Evolutionary conservation across 2,113 vertebrate species (phyloP).

Genomic region (Barbus barbus): DNA sequence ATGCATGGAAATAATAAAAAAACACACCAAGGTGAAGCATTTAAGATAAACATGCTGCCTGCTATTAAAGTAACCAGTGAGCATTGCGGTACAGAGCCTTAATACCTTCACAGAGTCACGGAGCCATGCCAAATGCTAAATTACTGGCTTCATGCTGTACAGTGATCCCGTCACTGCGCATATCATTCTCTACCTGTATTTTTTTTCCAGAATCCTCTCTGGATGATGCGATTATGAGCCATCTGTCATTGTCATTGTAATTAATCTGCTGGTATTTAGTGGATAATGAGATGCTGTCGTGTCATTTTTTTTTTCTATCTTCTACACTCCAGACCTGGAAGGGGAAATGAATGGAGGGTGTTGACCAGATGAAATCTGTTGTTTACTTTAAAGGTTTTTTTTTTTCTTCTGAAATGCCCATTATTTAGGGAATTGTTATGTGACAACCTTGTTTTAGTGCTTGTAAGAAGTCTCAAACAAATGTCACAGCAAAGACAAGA

Average conservation of each 20-base stretch:
- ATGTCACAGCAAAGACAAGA: slow-evolving; percentile 5
- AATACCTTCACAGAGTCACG: slow-evolving; percentile 20
- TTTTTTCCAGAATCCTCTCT: slow-evolving; percentile 60
- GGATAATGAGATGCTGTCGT: slow-evolving; percentile 76
- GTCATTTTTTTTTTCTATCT: slow-evolving; percentile 57
- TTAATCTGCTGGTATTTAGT: slow-evolving; percentile 79
- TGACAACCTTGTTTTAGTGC: slow-evolving; percentile 22
- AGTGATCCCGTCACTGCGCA: background rate
- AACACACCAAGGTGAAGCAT: background rate
- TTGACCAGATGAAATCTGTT: slow-evolving; percentile 37
- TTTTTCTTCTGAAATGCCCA: slow-evolving; percentile 24
- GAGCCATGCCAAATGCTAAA: slow-evolving; percentile 30
- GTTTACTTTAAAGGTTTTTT: slow-evolving; percentile 12
- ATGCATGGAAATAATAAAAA: background rate
- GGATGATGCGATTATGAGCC: slow-evolving; percentile 73
- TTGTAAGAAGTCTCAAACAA: slow-evolving; percentile 3
- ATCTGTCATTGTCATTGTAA: slow-evolving; percentile 79
- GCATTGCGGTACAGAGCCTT: background rate
- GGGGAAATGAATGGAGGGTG: slow-evolving; percentile 25
- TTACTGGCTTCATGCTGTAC: slow-evolving; percentile 37
- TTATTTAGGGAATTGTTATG: slow-evolving; percentile 17
- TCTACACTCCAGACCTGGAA: slow-evolving; percentile 19
- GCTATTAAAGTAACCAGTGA: slow-evolving; percentile 26
- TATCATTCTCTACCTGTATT: slow-evolving; percentile 63
- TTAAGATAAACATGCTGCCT: background rate